Percentiles rank a stretch among this genome's conserved stretches.
Conservation (phyloP, 2,113 vertebrate genomes). For the Tragelaphus strepsiceros region DNA sequence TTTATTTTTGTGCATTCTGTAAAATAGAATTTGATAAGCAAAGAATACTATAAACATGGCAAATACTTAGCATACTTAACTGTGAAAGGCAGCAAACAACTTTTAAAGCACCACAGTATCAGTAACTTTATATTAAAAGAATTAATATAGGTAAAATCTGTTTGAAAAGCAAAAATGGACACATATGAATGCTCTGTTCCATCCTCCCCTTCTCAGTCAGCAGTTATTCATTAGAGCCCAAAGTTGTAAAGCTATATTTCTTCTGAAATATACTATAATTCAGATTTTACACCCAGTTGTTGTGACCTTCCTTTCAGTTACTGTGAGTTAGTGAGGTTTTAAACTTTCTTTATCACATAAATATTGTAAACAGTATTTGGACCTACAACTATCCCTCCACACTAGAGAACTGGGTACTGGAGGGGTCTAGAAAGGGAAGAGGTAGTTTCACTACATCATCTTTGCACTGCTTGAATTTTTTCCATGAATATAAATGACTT, state of each 20-base stretch:
- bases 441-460: neutral
- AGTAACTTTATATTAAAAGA: neutral
- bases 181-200: neutral
- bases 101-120: neutral
- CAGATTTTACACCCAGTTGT: constrained; percentile 45
- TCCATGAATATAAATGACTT: constrained; percentile 1
- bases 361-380: neutral
- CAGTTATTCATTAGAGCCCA: neutral
- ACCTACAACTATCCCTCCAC: neutral
- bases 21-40: constrained; percentile 6
- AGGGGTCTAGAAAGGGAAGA: neutral
- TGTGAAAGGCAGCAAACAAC: neutral
- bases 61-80: neutral
- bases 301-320: constrained; percentile 9
- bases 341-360: constrained; percentile 11
- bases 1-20: neutral
- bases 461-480: constrained; percentile 27
- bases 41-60: neutral
- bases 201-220: neutral
- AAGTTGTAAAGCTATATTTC: constrained; percentile 40
- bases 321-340: constrained; percentile 25
- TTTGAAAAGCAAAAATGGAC: neutral
- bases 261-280: constrained; percentile 50
- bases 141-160: neutral
- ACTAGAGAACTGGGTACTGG: neutral